These are phyloP conservation scores for Agonopterix arenella DNA, from an alignment of 2,888 invertebrate genomes.

Conservation along the genomic window DNA sequence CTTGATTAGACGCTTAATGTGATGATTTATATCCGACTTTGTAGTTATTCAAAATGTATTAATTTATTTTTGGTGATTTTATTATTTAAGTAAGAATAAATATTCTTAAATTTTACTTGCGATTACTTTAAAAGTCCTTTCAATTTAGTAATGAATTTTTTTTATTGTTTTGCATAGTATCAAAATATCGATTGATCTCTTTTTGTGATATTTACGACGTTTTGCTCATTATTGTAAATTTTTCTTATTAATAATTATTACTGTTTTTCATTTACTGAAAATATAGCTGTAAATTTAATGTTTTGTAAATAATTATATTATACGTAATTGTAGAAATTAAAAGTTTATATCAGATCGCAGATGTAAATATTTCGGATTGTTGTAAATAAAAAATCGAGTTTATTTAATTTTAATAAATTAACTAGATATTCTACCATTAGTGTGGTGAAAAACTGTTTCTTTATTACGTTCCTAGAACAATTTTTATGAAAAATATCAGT, in stretches of 20 bases:
- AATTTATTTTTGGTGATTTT: no score
- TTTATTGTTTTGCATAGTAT: no score
- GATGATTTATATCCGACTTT: no score
- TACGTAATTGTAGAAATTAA: constrained; percentile 44
- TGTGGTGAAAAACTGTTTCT: constrained; percentile 49
- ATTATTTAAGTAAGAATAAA: no score
- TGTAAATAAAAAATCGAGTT: constrained; percentile 52
- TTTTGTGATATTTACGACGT: not conserved
- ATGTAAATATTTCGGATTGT: constrained; percentile 63
- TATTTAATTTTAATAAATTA: constrained; percentile 20
- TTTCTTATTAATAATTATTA: not conserved
- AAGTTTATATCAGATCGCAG: constrained; percentile 53
- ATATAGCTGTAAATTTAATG: constrained; percentile 31
- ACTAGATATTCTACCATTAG: constrained; percentile 44
- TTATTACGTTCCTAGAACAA: constrained; percentile 65
- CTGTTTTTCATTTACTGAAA: not conserved
- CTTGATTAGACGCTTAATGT: no score
- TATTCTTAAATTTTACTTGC: no score
- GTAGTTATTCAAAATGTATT: no score
- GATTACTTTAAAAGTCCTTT: no score
- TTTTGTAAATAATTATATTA: constrained; percentile 47
- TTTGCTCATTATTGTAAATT: not conserved
- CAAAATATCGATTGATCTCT: no score
- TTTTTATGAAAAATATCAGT: constrained; percentile 9
- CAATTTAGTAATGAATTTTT: no score